Conservation (phyloP, 2,797 vertebrate species). For the Labeo calbasu region DNA sequence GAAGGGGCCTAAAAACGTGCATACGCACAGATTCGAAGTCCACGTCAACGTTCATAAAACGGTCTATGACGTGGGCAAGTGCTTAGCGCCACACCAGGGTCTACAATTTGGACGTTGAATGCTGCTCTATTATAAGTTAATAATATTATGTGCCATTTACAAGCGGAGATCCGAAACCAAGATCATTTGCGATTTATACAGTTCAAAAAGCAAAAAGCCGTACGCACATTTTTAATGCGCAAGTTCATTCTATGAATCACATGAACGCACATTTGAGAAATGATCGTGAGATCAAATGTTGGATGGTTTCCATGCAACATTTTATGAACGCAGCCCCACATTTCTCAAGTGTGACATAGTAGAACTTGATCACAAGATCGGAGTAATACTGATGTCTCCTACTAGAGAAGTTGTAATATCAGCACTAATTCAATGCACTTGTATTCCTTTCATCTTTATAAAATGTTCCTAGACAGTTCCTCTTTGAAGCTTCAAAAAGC, state of each 20-base stretch:
- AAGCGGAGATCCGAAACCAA: too few relatives aligned
- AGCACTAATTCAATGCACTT: background rate
- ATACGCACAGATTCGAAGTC: background rate
- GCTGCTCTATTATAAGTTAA: background rate
- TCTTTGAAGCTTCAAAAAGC: background rate
- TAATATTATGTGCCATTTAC: background rate
- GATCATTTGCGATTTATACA: background rate
- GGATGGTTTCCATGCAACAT: background rate
- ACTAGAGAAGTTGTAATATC: background rate
- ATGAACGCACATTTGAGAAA: background rate
- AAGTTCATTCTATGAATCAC: background rate
- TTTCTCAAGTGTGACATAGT: background rate
- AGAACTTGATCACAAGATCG: slow-evolving; percentile 14
- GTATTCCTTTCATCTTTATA: background rate
- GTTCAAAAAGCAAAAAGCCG: background rate
- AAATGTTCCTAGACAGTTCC: background rate
- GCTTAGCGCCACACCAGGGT: background rate
- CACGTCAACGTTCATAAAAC: background rate
- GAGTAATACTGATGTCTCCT: slow-evolving; percentile 1
- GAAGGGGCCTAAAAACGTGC: background rate
- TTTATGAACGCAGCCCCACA: background rate
- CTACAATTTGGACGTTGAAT: background rate
- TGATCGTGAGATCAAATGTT: background rate
- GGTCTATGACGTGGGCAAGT: background rate
- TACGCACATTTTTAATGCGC: background rate